These are phyloP conservation scores for Paratilapia polleni DNA, from an alignment of 2,113 vertebrate genomes.

Conservation along the genomic window DNA sequence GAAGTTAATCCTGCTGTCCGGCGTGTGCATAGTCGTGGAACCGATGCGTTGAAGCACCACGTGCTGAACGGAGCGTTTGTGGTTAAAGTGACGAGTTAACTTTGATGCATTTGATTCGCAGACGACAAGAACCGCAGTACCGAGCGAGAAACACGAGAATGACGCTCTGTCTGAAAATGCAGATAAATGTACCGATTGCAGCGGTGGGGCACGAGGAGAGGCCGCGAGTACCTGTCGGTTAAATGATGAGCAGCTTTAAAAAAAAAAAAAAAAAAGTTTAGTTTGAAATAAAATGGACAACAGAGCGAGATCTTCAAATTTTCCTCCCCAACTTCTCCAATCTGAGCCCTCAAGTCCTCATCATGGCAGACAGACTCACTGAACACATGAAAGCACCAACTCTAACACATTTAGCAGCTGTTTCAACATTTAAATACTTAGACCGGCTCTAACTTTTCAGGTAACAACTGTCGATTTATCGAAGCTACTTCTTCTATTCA, in stretches of 20 bases:
- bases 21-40: constrained; percentile 5
- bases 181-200: background rate
- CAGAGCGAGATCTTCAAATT: background rate
- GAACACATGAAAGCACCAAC: too few relatives aligned
- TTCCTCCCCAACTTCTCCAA: background rate
- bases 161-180: background rate
- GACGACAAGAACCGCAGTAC: background rate
- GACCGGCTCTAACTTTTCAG: too few relatives aligned
- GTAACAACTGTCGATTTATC: too few relatives aligned
- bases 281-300: too few relatives aligned
- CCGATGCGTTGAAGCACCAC: background rate
- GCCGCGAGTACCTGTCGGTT: too few relatives aligned
- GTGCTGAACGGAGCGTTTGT: background rate
- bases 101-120: background rate
- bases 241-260: too few relatives aligned
- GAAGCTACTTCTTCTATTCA: too few relatives aligned
- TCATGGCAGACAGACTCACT: background rate
- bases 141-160: background rate
- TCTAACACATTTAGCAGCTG: too few relatives aligned
- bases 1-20: background rate
- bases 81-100: background rate
- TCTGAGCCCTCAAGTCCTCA: background rate
- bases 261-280: too few relatives aligned
- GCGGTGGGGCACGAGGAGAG: too few relatives aligned
- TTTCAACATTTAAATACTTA: too few relatives aligned